Evolutionary conservation across 2,113 vertebrate genomes (phyloP).

Genomic region (Onychorhynchus coronatus): DNA sequence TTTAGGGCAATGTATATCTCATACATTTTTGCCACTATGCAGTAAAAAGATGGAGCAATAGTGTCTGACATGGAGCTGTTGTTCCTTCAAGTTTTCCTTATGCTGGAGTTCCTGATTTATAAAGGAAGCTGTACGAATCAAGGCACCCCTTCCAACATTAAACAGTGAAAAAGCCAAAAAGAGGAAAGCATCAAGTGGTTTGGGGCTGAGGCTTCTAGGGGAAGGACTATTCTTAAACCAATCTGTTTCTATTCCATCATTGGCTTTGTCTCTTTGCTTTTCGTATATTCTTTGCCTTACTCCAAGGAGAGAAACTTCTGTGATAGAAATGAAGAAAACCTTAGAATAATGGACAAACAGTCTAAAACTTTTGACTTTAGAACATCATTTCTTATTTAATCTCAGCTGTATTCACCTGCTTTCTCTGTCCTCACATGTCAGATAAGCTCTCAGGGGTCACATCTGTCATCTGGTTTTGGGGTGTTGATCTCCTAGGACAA

Average conservation of each 20-base stretch:
- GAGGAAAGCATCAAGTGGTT: background rate
- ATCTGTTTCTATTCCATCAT: background rate
- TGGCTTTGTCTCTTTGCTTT: background rate
- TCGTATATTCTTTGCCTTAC: background rate
- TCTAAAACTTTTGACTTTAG: background rate
- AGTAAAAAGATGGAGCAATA: background rate
- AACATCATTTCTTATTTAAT: background rate
- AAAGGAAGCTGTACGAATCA: background rate
- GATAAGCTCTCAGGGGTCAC: background rate
- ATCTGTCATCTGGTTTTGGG: background rate
- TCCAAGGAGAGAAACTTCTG: background rate
- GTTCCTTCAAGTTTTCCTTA: background rate
- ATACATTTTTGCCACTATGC: background rate
- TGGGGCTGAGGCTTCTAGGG: background rate
- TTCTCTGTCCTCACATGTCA: background rate
- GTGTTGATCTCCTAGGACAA: background rate
- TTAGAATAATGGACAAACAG: background rate
- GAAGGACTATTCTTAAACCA: background rate
- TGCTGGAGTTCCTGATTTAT: background rate
- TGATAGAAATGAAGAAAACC: background rate
- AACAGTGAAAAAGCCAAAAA: background rate
- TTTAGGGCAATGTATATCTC: background rate
- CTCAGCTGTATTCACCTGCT: background rate
- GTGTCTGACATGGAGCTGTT: background rate
- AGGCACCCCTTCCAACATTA: background rate